A percentile compares a stretch with the other conserved stretches of the same genome.
These are phyloP conservation scores for Anguilla anguilla DNA, from an alignment of 2,797 vertebrate genomes.

Conservation along the genomic window DNA sequence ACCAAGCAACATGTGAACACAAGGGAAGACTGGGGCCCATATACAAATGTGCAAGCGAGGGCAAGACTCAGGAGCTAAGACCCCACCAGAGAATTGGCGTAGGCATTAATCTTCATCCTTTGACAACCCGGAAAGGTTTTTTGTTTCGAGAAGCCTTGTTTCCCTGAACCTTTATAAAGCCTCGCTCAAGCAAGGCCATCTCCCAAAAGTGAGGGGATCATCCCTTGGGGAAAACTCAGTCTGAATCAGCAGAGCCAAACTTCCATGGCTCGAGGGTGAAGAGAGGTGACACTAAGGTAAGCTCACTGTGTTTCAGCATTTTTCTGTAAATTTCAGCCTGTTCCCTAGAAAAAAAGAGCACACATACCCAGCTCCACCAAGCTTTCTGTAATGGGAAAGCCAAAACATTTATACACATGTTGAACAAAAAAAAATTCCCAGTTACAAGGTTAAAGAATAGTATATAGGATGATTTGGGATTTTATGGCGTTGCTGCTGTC, in stretches of 20 bases:
- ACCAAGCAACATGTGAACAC: slow-evolving; percentile 44
- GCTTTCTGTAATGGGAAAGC: not conserved
- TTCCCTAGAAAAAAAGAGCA: no score
- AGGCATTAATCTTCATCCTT: slow-evolving; percentile 77
- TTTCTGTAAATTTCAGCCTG: not conserved
- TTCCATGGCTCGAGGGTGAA: slow-evolving; percentile 21
- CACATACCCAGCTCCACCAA: not conserved
- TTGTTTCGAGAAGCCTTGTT: slow-evolving; percentile 71
- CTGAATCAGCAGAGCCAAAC: slow-evolving; percentile 50
- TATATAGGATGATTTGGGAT: not conserved
- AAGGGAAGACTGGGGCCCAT: slow-evolving; percentile 40
- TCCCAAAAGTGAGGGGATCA: slow-evolving; percentile 44
- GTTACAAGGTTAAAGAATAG: not conserved
- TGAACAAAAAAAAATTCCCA: not conserved
- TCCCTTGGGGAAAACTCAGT: slow-evolving; percentile 46
- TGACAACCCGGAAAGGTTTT: slow-evolving; percentile 80
- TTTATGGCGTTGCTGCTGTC: not conserved
- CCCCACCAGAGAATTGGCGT: slow-evolving; percentile 66
- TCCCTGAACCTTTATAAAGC: slow-evolving; percentile 80
- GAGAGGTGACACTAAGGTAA: slow-evolving; percentile 14
- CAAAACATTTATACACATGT: not conserved
- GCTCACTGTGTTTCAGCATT: not conserved
- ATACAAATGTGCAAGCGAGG: slow-evolving; percentile 23
- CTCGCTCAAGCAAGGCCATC: slow-evolving; percentile 74
- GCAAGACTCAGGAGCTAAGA: slow-evolving; percentile 52